Percentiles rank a stretch among this genome's conserved stretches.
Evolutionary conservation across 2,113 vertebrate genomes (phyloP).

Genomic region (Clarias gariepinus): DNA sequence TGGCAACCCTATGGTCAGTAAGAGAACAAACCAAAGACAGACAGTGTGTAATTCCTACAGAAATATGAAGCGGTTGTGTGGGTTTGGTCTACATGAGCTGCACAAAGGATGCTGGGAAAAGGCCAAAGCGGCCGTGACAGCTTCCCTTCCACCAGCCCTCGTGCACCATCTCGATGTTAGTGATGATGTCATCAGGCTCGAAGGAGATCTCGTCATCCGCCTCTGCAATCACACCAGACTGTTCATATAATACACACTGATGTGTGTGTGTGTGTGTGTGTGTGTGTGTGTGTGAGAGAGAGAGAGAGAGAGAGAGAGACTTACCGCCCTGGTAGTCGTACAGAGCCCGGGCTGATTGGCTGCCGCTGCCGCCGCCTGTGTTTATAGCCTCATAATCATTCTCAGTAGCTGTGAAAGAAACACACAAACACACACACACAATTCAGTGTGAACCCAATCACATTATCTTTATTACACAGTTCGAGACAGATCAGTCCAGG

Average conservation of each 20-base stretch:
- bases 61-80: background rate
- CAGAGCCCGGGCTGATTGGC: constrained; percentile 72
- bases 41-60: background rate
- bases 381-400: constrained; percentile 69
- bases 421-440: background rate
- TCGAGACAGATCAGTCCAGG: too few species aligned
- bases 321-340: constrained; percentile 89
- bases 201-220: constrained; percentile 92
- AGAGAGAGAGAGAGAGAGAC: constrained; percentile 26
- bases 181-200: constrained; percentile 84
- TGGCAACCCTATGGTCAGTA: background rate
- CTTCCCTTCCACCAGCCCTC: constrained; percentile 92
- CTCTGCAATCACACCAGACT: constrained; percentile 67
- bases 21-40: background rate
- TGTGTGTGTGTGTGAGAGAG: background rate
- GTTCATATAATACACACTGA: background rate
- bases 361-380: background rate
- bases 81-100: constrained; percentile 71
- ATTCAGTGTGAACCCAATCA: background rate
- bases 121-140: constrained; percentile 77
- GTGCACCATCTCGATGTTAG: constrained; percentile 89
- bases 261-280: background rate
- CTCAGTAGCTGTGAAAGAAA: constrained; percentile 42
- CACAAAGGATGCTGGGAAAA: constrained; percentile 91
- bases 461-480: background rate